Conservation (phyloP, 1,140 invertebrate genomes). For the Procambarus clarkii region DNA sequence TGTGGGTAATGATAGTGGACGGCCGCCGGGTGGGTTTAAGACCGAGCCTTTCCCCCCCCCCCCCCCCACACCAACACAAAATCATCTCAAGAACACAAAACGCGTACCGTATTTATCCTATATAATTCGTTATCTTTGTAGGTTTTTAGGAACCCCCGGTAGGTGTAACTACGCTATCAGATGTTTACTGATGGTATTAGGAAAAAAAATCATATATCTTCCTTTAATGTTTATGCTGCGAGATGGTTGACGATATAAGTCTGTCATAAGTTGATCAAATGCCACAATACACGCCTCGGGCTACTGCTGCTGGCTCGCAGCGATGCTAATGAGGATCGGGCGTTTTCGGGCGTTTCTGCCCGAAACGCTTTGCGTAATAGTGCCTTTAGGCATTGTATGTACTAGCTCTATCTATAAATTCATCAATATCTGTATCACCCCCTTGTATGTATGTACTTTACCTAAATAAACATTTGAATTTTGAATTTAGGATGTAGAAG, state of each 20-base stretch:
- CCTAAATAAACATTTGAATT: too few relatives aligned
- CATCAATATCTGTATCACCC: too few relatives aligned
- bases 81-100: conserved; percentile 15
- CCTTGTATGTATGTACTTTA: too few relatives aligned
- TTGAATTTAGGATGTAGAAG: too few relatives aligned
- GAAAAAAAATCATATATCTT: neutral
- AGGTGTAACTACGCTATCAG: conserved; percentile 40
- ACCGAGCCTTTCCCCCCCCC: neutral
- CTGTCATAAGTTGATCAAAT: neutral
- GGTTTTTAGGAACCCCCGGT: neutral
- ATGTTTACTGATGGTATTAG: neutral
- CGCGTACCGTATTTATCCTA: neutral
- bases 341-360: too few relatives aligned
- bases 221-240: neutral
- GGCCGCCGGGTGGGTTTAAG: conserved; percentile 40
- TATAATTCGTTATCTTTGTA: conserved; percentile 11
- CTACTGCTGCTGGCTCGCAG: neutral
- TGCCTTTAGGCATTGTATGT: too few relatives aligned
- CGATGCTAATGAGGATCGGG: neutral
- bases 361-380: too few relatives aligned
- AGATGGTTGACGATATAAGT: neutral
- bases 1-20: conserved; percentile 36
- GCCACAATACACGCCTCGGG: neutral
- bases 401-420: too few relatives aligned
- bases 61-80: neutral